Evolutionary conservation across 2,888 invertebrate species (phyloP).

Genomic region (Polydrusus pterygomalis): DNA sequence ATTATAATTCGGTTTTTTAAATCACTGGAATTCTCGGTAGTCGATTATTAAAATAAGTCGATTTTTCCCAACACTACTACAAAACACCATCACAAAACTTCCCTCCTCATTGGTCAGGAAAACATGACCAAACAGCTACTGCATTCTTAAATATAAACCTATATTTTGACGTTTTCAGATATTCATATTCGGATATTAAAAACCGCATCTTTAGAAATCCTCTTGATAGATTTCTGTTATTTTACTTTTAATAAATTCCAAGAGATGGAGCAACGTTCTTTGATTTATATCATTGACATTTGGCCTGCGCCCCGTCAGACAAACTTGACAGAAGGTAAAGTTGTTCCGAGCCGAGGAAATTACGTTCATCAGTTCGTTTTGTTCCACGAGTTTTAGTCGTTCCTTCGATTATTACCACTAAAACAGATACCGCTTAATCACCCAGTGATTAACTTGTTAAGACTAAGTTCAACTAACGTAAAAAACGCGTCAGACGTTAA

Average conservation of each 20-base stretch:
- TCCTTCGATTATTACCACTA: conserved; percentile 32
- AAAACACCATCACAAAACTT: too few relatives aligned
- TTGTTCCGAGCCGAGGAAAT: conserved; percentile 35
- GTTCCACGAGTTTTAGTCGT: conserved; percentile 45
- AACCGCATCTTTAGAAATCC: neutral
- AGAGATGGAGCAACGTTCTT: conserved; percentile 28
- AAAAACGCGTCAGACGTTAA: conserved; percentile 26
- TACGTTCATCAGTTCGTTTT: conserved; percentile 48
- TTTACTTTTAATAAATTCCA: too few relatives aligned
- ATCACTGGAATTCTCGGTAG: too few relatives aligned
- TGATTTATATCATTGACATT: conserved; percentile 45
- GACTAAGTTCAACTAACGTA: conserved; percentile 23
- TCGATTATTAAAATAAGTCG: too few relatives aligned
- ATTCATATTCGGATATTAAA: neutral
- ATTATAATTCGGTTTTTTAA: too few relatives aligned
- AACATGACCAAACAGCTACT: too few relatives aligned
- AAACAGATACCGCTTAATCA: conserved; percentile 30
- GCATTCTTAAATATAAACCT: neutral
- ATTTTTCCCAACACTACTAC: too few relatives aligned
- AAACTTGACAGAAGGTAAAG: conserved; percentile 46
- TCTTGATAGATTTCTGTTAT: neutral
- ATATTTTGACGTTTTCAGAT: neutral
- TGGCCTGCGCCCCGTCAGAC: conserved; percentile 46
- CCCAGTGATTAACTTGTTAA: conserved; percentile 29
- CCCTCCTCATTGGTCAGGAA: too few relatives aligned